A percentile compares a stretch with the other conserved stretches of the same genome.
Conservation (phyloP, 2,888 invertebrate species). For the Drosophila demipolita region DNA sequence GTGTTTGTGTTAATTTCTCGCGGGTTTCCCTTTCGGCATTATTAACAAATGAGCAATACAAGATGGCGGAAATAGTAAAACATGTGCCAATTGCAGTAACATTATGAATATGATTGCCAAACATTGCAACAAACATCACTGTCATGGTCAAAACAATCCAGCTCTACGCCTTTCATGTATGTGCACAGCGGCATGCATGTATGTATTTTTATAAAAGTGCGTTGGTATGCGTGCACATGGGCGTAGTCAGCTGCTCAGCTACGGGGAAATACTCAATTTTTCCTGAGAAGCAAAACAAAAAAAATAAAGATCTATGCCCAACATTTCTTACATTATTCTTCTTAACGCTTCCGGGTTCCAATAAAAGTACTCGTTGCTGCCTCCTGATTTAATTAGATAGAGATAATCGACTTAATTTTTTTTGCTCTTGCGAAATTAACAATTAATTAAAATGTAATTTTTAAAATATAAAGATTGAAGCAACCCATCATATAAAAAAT, state of each 20-base stretch:
- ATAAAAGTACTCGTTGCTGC: background rate
- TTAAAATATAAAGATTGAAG: background rate
- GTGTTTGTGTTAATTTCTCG: background rate
- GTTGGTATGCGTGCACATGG: background rate
- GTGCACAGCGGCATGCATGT: background rate
- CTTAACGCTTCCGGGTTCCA: background rate
- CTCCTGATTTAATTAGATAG: background rate
- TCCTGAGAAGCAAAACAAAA: background rate
- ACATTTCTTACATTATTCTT: background rate
- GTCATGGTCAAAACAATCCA: conserved; percentile 29
- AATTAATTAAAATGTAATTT: background rate
- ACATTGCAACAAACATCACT: conserved; percentile 17
- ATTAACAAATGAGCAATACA: conserved; percentile 24
- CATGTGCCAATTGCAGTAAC: conserved; percentile 12
- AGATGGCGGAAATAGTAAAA: conserved; percentile 3
- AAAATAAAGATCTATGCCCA: background rate
- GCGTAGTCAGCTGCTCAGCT: background rate
- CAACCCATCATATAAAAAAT: background rate
- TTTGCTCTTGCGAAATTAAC: background rate
- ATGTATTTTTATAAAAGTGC: background rate
- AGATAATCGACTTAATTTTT: background rate
- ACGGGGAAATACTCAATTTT: background rate
- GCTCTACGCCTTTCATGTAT: background rate
- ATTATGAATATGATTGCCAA: conserved; percentile 37
- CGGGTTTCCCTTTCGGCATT: conserved; percentile 1